Base-by-base conservation (phyloP, 2,797 vertebrate species). In the Mus spretus region DNA sequence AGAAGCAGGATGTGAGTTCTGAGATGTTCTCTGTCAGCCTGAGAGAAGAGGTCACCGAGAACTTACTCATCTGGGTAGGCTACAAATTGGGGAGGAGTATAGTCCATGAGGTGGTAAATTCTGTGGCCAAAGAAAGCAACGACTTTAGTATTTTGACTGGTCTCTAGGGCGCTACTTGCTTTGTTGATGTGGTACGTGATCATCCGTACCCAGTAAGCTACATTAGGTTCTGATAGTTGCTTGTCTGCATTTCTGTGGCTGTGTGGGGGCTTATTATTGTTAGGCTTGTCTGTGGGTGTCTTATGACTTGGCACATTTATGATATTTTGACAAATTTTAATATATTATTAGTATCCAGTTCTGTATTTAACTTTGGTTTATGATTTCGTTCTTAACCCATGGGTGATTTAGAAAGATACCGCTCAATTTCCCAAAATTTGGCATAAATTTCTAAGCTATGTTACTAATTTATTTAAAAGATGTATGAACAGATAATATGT, bases 391-490 rank as follows among this genome's bases (percentile, higher is more conserved):
- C 96, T 83, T 63, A 87, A 57, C 5, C 8, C 6, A 34, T 47
- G 20, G 55, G 83, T 95, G 84, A 85, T 85, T 94, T 94, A 88
- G 59, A 95, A 79, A 19, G 15, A 5, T 59, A 17, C n/a, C 72
- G 9, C 11, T 91, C 57, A 53, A 19, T 89, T 83, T 95, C 8
- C 14, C 57, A 82, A 31, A 88, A 90, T 79, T 96, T 53, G 6
- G 5, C 50, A 92, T 7, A 37, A 5, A 75, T 82, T 90, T 89
- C 22, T 90, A 31, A 34, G 61, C n/a, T 5, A 86, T 53, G 67
- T 89, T 89, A 79, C 57, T 74, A 20, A 81, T 74, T 85, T 94
- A 37, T 89, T 90, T 91, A 90, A 94, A 31, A 80, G 37, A 17
- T 85, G 93, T 96, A 37, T 70, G 15, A 28, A 50, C 3, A 83